Percentiles rank a stretch among this genome's conserved stretches.
Evolutionary conservation across 2,113 vertebrate genomes (phyloP).

Genomic region (Otus sunia): DNA sequence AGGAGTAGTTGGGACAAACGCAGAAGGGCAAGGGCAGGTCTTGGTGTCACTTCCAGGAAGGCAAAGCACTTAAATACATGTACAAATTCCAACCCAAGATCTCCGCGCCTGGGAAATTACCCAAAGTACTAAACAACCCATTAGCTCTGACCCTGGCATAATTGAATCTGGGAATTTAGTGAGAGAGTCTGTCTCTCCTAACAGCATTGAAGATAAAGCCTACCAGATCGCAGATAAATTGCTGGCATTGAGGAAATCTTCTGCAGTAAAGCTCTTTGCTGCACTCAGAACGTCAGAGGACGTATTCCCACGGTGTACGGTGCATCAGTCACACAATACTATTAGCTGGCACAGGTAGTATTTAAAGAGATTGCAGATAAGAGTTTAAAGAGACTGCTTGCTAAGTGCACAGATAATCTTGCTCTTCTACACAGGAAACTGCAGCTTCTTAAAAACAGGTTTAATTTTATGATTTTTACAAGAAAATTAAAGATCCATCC

Average conservation of each 20-base stretch:
- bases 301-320: conserved; percentile 21
- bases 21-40: conserved; percentile 10
- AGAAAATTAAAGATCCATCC: neutral
- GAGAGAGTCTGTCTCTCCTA: neutral
- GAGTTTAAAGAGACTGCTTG: conserved; percentile 1
- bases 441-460: neutral
- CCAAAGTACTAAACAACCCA: conserved; percentile 23
- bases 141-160: conserved; percentile 53
- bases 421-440: neutral
- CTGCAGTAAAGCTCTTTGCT: conserved; percentile 26
- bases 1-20: neutral
- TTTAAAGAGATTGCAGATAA: conserved; percentile 49
- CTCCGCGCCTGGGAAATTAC: neutral
- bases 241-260: conserved; percentile 39
- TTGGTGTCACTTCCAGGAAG: conserved; percentile 22
- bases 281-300: conserved; percentile 42
- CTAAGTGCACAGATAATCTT: conserved; percentile 47
- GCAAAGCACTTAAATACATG: conserved; percentile 9
- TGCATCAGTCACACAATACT: neutral
- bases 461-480: neutral
- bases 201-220: neutral
- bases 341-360: neutral
- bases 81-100: conserved; percentile 23
- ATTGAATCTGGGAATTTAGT: conserved; percentile 52
- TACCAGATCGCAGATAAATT: conserved; percentile 20